phyloP scores from a whole-genome alignment of 2,113 vertebrate species.

The Plotosus lineatus region DNA sequence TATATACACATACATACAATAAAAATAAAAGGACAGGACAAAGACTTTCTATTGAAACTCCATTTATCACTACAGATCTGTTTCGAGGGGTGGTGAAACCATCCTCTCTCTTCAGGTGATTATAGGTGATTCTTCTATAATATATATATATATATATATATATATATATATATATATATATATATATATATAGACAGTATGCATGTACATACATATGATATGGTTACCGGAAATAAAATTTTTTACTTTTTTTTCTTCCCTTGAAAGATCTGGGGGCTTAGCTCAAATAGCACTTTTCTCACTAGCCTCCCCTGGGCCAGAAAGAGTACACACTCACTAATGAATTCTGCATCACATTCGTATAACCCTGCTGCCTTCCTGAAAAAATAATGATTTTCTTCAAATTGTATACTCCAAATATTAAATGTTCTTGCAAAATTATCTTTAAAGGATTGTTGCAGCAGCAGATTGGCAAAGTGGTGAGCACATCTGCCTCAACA shows the following conservation, averaged over 20 bases:
- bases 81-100: too few species aligned
- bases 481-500: too few species aligned
- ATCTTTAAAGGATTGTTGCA: not conserved
- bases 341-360: not conserved
- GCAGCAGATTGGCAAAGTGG: too few species aligned
- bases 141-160: too few species aligned
- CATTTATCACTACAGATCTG: too few species aligned
- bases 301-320: not conserved
- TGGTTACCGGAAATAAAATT: not conserved
- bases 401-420: not conserved
- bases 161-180: too few species aligned
- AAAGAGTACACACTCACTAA: not conserved
- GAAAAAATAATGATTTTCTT: not conserved
- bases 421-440: not conserved
- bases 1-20: too few species aligned
- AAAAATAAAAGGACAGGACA: too few species aligned
- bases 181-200: not conserved
- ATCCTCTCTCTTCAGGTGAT: too few species aligned
- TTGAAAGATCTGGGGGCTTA: not conserved
- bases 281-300: not conserved
- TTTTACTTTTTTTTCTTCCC: not conserved
- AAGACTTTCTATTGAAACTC: too few species aligned
- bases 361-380: not conserved
- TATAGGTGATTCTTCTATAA: too few species aligned
- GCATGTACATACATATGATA: too few species aligned